These are phyloP conservation scores for Aplysina aerophoba DNA, from an alignment of 37 sponge, comb jelly and placozoan species.

Conservation along the genomic window DNA sequence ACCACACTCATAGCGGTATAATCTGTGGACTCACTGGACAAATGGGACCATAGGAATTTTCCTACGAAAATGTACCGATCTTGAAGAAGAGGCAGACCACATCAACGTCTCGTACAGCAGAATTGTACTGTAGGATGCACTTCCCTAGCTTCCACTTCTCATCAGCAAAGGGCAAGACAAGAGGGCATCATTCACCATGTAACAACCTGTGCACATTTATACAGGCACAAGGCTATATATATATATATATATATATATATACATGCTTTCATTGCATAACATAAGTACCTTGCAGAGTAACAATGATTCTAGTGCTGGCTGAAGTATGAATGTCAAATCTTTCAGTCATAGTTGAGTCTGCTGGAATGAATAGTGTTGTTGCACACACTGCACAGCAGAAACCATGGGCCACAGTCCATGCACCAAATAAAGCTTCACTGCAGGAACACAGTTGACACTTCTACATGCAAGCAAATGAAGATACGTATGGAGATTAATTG, in stretches of 20 bases:
- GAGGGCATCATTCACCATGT: conserved; percentile 6
- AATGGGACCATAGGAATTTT: background rate
- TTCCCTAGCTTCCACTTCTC: no score
- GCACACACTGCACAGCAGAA: conserved; percentile 6
- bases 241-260: background rate
- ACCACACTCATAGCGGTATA: no score
- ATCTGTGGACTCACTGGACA: no score
- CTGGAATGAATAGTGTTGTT: background rate
- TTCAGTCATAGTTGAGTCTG: conserved; percentile 14
- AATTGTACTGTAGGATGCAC: no score
- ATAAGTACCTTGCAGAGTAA: conserved; percentile 18
- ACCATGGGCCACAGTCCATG: conserved; percentile 15
- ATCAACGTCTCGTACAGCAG: no score
- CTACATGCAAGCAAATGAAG: no score
- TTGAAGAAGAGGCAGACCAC: no score
- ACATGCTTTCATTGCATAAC: no score
- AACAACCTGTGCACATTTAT: no score
- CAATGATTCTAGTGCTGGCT: conserved; percentile 18
- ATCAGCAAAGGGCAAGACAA: conserved; percentile 5
- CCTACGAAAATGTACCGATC: no score
- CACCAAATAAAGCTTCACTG: background rate
- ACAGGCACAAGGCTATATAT: no score
- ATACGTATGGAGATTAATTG: no score
- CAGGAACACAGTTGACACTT: conserved; percentile 16
- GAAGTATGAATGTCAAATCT: conserved; percentile 9